Evolutionary conservation across 2,888 invertebrate genomes (phyloP).

Genomic region (Heliconius erato): DNA sequence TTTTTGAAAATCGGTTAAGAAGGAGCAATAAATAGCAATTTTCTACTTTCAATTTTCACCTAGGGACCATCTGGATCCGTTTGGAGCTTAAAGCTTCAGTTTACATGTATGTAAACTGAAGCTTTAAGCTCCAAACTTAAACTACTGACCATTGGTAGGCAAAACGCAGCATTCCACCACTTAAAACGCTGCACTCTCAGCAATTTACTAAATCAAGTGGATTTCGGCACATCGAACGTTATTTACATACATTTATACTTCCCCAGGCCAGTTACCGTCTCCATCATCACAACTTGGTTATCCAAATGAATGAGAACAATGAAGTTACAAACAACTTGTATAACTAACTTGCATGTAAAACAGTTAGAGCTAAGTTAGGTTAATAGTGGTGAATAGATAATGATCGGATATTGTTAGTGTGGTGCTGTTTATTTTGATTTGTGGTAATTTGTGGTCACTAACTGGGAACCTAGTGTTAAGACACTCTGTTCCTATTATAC

Average conservation of each 20-base stretch:
- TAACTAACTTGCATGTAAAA: slow-evolving; percentile 42
- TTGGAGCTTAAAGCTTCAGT: too few species aligned
- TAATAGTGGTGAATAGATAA: slow-evolving; percentile 26
- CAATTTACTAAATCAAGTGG: slow-evolving; percentile 28
- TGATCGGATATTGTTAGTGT: neutral
- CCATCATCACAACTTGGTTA: slow-evolving; percentile 41
- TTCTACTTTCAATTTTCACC: too few species aligned
- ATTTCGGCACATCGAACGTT: slow-evolving; percentile 24
- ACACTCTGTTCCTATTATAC: too few species aligned
- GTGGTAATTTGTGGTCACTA: neutral
- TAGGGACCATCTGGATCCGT: too few species aligned
- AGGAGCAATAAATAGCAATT: too few species aligned
- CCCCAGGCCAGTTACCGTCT: slow-evolving; percentile 12
- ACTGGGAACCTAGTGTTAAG: too few species aligned
- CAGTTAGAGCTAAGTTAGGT: slow-evolving; percentile 15
- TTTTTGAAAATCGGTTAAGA: too few species aligned
- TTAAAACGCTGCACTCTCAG: slow-evolving; percentile 22
- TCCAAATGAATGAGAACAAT: slow-evolving; percentile 42
- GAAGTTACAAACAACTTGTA: slow-evolving; percentile 39
- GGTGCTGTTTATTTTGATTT: neutral
- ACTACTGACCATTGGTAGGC: too few species aligned
- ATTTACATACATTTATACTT: slow-evolving; percentile 28
- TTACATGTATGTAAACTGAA: neutral
- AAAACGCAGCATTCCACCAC: neutral
- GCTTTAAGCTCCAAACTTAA: neutral